phyloP scores from a whole-genome alignment of 2,113 vertebrate species.

The Jacana jacana region DNA sequence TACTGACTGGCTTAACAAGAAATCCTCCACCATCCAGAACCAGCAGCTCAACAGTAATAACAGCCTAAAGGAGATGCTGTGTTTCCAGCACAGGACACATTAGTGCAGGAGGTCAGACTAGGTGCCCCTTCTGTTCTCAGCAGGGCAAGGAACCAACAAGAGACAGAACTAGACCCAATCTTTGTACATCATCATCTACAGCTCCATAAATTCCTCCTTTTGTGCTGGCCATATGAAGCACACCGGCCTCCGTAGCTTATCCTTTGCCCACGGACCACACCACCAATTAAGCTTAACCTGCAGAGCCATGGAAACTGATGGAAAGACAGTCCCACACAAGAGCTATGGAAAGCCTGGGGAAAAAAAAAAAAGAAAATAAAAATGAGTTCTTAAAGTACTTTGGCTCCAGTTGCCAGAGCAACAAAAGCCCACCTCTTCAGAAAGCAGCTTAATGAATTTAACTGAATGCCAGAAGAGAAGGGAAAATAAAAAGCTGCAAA shows the following conservation, averaged over 20 bases:
- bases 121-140: neutral
- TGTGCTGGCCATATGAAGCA: rapidly evolving
- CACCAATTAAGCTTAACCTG: neutral
- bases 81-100: neutral
- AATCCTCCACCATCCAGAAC: neutral
- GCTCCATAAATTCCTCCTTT: neutral
- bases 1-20: neutral
- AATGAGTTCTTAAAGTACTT: neutral
- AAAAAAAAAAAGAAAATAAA: neutral
- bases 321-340: neutral
- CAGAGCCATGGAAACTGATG: neutral
- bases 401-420: neutral
- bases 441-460: neutral
- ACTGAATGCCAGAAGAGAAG: neutral
- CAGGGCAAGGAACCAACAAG: neutral
- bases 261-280: neutral
- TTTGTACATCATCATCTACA: neutral
- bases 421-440: neutral
- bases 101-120: neutral
- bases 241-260: neutral
- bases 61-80: neutral
- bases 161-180: neutral
- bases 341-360: neutral
- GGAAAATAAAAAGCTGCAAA: neutral
- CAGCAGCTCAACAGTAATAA: neutral